Base-by-base conservation (phyloP, 2,113 vertebrate genomes). In the Phaethon lepturus region DNA sequence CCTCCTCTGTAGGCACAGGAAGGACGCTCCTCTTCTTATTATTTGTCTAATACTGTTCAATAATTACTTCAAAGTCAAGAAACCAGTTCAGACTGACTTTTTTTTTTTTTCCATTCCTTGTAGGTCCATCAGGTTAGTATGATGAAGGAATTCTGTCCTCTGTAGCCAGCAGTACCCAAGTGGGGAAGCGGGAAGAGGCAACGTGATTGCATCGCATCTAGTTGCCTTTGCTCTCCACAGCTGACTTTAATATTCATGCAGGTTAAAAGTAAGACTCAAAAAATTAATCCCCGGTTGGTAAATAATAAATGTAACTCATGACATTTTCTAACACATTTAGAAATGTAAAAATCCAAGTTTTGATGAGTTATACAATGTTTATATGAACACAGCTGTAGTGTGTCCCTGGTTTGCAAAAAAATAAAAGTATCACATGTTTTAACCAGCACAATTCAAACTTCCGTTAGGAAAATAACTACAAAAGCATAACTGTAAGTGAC, bases 231-330 rank as follows among this genome's bases (percentile, higher is more conserved):
- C 38, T 59, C 24, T 78, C 86, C 50, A 74, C 52, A 63, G 53
- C 10, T 66, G 8, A 64, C 60, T 62, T 73, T 49, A 81, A 67
- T 29, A 78, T 22, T 77, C 58, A 60, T 75, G 92, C 77, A 82
- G 58, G 91, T 91, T 93, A 95, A 73, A 74, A 78, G 23, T 38
- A 52, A 60, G 77, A 94, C 81, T 90, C 84, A 91, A 94, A 74
- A 92, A 91, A 58, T 71, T 64, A 97, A 90, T 68, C 69, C 62
- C 23, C 60, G 72, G 66, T 16, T 87, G 73, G 56, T 79, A 93
- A 94, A 93, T 60, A 92, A 68, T 29, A 66, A 83, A 94, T 9
- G 2, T 45, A 94, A 91, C 68, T 78, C 55, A 63, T 63, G 86
- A 92, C 76, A 78, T 94, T 91, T 95, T 78, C 62, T 75, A 67